Conservation (phyloP, 2,888 invertebrate genomes). For the Diarsia rubi region DNA sequence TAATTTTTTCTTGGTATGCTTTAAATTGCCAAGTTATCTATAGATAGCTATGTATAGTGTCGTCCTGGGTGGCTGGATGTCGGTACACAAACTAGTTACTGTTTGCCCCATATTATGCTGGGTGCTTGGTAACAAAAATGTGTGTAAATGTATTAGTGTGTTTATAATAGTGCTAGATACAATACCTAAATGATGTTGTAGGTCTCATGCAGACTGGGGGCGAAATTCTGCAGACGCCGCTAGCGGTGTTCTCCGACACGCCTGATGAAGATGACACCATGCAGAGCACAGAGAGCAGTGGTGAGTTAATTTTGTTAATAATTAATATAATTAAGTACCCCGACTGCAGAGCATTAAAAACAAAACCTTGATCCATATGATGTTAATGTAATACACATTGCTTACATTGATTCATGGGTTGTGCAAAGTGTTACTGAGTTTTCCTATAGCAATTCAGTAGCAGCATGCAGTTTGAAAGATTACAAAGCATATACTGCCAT, state of each 20-base stretch:
- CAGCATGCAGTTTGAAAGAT: neutral
- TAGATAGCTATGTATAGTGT: no score
- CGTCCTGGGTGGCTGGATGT: no score
- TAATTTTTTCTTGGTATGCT: no score
- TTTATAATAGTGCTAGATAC: neutral
- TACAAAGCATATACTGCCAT: neutral
- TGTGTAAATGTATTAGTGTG: neutral
- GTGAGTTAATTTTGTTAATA: slow-evolving; percentile 66
- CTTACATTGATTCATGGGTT: neutral
- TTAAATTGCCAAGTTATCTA: no score
- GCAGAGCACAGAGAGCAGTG: slow-evolving; percentile 85
- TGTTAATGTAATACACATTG: no score
- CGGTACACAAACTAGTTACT: no score
- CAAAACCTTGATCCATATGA: no score
- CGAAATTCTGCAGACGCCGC: slow-evolving; percentile 83
- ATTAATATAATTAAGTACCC: neutral
- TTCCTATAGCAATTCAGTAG: neutral
- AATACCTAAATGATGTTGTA: slow-evolving; percentile 61
- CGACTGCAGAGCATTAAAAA: neutral
- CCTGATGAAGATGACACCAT: slow-evolving; percentile 86
- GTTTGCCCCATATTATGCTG: no score
- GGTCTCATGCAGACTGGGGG: slow-evolving; percentile 81
- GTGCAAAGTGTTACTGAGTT: neutral
- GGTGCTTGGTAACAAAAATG: no score
- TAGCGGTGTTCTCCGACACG: slow-evolving; percentile 82